Conservation (phyloP, 2,888 invertebrate species). For the Plagodis pulveraria region DNA sequence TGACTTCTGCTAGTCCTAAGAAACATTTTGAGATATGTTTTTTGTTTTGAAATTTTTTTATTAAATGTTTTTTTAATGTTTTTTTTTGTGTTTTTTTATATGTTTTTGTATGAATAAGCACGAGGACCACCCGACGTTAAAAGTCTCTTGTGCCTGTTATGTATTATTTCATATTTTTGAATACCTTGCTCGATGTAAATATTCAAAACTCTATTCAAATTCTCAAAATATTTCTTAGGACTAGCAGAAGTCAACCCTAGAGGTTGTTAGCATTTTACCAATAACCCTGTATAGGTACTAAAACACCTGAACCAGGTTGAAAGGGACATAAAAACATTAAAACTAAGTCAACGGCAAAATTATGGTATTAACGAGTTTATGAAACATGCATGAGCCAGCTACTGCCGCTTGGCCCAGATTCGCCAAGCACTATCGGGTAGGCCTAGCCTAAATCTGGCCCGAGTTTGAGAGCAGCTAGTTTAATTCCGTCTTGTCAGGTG, state of each 20-base stretch:
- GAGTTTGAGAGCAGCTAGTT: constrained; percentile 5
- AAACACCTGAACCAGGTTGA: neutral
- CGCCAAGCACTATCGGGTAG: constrained; percentile 15
- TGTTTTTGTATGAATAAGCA: too few species aligned
- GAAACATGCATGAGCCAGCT: constrained; percentile 21
- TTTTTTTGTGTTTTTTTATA: too few species aligned
- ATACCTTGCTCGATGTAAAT: too few species aligned
- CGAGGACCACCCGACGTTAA: too few species aligned
- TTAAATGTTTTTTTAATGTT: too few species aligned
- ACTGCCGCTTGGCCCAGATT: constrained; percentile 19
- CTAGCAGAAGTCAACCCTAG: neutral
- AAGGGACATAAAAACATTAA: constrained; percentile 13
- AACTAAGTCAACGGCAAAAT: constrained; percentile 5
- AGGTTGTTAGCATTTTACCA: neutral
- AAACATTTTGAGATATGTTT: too few species aligned
- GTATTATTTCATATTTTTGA: too few species aligned
- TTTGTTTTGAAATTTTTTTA: too few species aligned
- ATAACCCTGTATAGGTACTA: neutral
- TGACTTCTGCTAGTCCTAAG: too few species aligned
- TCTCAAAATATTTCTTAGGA: too few species aligned
- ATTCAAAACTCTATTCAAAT: too few species aligned
- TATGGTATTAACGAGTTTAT: constrained; percentile 13
- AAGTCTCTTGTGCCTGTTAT: too few species aligned
- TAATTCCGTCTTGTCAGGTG: constrained; percentile 20
- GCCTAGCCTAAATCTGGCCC: constrained; percentile 31